phyloP scores from a whole-genome alignment of 2,797 vertebrate genomes.

The Arctocebus calabarensis region DNA sequence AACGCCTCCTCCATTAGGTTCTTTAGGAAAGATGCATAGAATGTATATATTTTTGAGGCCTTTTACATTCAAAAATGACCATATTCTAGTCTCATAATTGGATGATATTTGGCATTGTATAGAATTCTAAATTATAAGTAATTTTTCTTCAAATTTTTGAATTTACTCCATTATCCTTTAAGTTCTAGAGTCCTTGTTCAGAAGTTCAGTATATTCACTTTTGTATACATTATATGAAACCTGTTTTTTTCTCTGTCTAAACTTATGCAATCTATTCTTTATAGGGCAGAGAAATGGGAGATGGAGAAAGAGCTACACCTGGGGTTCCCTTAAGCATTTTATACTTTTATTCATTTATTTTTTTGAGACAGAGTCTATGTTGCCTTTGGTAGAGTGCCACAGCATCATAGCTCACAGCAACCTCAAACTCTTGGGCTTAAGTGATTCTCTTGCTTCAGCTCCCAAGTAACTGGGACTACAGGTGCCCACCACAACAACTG shows the following conservation, averaged over 20 bases:
- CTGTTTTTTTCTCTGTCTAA: not conserved
- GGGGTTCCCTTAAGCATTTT: slow-evolving; percentile 23
- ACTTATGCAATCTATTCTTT: not conserved
- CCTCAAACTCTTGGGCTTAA: too few species aligned
- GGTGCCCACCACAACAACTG: too few species aligned
- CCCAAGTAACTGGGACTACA: too few species aligned
- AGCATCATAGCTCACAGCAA: too few species aligned
- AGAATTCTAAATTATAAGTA: slow-evolving; percentile 45
- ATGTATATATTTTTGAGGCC: not conserved
- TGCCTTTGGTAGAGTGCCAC: too few species aligned
- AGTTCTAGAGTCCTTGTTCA: not conserved
- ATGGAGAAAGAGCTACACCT: not conserved
- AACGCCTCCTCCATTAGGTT: not conserved
- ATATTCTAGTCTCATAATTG: slow-evolving; percentile 23
- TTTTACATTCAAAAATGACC: slow-evolving; percentile 39
- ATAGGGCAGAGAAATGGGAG: not conserved
- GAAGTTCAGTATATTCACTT: slow-evolving; percentile 16
- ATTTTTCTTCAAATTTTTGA: slow-evolving; percentile 39
- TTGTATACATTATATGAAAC: not conserved
- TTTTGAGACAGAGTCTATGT: too few species aligned
- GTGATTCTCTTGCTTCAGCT: too few species aligned
- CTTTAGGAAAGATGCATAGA: slow-evolving; percentile 3
- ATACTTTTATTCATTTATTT: not conserved
- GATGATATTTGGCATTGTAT: not conserved
- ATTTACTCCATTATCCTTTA: not conserved